Conservation (phyloP, 2,888 invertebrate genomes). For the Yponomeuta malinellus region DNA sequence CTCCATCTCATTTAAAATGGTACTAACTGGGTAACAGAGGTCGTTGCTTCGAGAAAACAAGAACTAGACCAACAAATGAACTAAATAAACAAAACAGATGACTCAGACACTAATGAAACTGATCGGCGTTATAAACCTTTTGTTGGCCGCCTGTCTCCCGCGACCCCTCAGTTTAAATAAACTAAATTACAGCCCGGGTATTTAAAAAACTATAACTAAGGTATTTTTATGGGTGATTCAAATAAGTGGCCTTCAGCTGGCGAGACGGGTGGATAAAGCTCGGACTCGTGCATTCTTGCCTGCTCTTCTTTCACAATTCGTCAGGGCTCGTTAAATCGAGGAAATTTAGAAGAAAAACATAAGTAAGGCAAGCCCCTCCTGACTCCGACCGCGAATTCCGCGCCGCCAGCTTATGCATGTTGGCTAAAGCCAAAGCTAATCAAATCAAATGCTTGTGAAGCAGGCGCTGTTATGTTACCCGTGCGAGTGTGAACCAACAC, state of each 20-base stretch:
- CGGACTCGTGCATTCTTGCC: slow-evolving; percentile 13
- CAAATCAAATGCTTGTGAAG: neutral
- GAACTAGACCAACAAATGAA: too few relatives aligned
- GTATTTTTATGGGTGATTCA: slow-evolving; percentile 11
- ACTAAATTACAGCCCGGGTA: neutral
- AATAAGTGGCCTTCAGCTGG: slow-evolving; percentile 11
- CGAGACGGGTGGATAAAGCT: slow-evolving; percentile 12
- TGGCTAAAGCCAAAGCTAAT: neutral
- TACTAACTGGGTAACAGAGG: too few relatives aligned
- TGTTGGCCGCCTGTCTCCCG: neutral
- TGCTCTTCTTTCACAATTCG: slow-evolving; percentile 27
- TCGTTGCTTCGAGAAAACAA: too few relatives aligned
- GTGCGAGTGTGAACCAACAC: neutral
- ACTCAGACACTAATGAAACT: neutral
- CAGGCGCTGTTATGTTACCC: neutral
- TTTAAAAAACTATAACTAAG: slow-evolving; percentile 8
- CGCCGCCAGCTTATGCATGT: slow-evolving; percentile 22
- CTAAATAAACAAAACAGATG: neutral
- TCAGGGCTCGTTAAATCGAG: slow-evolving; percentile 40
- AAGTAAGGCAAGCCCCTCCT: slow-evolving; percentile 12
- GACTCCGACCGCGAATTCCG: slow-evolving; percentile 27
- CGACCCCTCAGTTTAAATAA: neutral
- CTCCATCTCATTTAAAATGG: too few relatives aligned
- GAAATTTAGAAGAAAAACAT: slow-evolving; percentile 31
- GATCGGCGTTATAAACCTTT: neutral